Conservation (phyloP, 2,113 vertebrate species). For the Vulpes ferrilata region DNA sequence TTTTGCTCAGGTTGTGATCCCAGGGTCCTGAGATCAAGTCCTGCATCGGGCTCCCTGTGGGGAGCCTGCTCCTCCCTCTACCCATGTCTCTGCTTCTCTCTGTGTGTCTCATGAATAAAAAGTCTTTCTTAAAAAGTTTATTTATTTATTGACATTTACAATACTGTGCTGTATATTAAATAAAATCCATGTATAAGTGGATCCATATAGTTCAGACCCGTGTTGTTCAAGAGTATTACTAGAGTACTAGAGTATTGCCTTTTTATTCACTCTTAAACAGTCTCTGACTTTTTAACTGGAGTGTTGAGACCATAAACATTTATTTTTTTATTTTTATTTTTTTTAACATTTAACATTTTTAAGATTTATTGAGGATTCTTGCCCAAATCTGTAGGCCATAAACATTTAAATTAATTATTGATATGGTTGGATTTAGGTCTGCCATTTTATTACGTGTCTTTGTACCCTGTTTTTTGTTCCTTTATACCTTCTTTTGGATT, state of each 20-base stretch:
- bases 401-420: conserved; percentile 54
- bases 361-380: no score
- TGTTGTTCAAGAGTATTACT: background rate
- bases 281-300: conserved; percentile 6
- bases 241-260: background rate
- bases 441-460: background rate
- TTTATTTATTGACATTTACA: background rate
- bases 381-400: no score
- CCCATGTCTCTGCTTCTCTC: no score
- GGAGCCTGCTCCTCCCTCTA: no score
- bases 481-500: background rate
- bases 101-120: no score
- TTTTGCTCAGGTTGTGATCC: no score
- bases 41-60: no score
- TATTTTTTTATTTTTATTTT: background rate
- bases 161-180: background rate
- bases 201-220: background rate
- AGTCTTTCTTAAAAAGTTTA: no score
- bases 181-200: background rate
- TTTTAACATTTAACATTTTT: no score
- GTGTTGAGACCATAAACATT: background rate
- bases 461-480: background rate
- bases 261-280: background rate
- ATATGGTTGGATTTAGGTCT: conserved; percentile 34
- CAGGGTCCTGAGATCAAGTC: no score